Percentiles rank a stretch among this genome's conserved stretches.
These are phyloP conservation scores for Hippocampus zosterae DNA, from an alignment of 2,113 vertebrate species.

Conservation along the genomic window DNA sequence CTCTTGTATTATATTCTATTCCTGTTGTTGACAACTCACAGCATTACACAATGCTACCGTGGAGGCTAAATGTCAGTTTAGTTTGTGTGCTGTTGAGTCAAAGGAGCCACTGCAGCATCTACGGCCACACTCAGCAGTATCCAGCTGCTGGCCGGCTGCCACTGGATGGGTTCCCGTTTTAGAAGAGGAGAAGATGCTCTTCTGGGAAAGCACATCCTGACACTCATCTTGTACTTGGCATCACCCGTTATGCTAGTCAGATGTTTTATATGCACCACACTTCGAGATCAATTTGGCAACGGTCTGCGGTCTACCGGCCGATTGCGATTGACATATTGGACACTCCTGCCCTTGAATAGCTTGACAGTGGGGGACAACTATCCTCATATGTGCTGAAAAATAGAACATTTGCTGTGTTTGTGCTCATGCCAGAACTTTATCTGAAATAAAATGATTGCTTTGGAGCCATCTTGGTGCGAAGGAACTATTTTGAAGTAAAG, in stretches of 20 bases:
- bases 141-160: slow-evolving; percentile 19
- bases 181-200: not conserved
- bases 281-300: too few relatives aligned
- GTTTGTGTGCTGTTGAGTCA: slow-evolving; percentile 24
- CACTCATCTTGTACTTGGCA: not conserved
- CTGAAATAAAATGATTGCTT: too few relatives aligned
- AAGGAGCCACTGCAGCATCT: slow-evolving; percentile 46
- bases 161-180: slow-evolving; percentile 5
- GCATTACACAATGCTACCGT: slow-evolving; percentile 16
- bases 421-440: too few relatives aligned
- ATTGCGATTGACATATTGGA: too few relatives aligned
- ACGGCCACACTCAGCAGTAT: slow-evolving; percentile 24
- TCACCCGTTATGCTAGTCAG: not conserved
- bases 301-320: too few relatives aligned
- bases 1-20: not conserved
- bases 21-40: slow-evolving; percentile 10
- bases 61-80: too few relatives aligned
- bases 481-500: too few relatives aligned
- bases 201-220: not conserved
- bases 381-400: too few relatives aligned
- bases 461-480: too few relatives aligned
- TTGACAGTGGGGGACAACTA: too few relatives aligned
- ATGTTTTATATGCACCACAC: not conserved
- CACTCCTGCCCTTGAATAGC: too few relatives aligned
- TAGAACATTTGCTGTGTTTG: too few relatives aligned